These are phyloP conservation scores for Bemisia tabaci DNA, from an alignment of 1,140 invertebrate species.

Conservation along the genomic window DNA sequence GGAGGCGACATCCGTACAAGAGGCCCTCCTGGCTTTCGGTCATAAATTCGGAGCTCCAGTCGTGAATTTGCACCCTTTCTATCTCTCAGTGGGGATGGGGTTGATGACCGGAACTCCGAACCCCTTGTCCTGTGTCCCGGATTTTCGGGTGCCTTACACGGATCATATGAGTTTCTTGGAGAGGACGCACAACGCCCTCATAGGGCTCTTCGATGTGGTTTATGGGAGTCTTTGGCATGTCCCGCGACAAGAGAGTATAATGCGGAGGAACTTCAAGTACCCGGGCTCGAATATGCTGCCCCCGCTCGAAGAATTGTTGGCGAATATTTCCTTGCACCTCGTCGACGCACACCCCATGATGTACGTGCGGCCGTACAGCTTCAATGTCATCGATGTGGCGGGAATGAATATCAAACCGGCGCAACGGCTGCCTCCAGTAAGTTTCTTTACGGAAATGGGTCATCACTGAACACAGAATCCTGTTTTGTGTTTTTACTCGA, in stretches of 20 bases:
- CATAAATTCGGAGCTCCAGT: conserved; percentile 17
- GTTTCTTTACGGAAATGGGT: conserved; percentile 15
- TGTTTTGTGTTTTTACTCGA: no score
- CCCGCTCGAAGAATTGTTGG: conserved; percentile 30
- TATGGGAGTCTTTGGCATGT: conserved; percentile 13
- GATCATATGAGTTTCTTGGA: conserved; percentile 37
- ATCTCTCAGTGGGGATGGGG: conserved; percentile 28
- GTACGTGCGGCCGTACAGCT: conserved; percentile 25
- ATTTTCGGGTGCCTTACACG: conserved; percentile 1
- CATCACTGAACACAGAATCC: no score
- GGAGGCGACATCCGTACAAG: conserved; percentile 19
- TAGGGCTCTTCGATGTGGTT: neutral
- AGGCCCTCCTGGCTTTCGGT: conserved; percentile 11
- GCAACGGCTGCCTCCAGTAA: conserved; percentile 40
- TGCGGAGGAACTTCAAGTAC: conserved; percentile 16
- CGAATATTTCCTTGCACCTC: conserved; percentile 28
- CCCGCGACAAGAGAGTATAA: conserved; percentile 13
- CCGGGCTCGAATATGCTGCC: conserved; percentile 25
- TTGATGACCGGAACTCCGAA: conserved; percentile 10
- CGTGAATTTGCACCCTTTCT: conserved; percentile 36
- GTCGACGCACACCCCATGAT: conserved; percentile 30
- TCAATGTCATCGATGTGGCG: conserved; percentile 31
- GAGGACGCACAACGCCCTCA: conserved; percentile 23
- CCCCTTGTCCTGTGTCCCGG: conserved; percentile 16
- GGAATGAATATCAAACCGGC: conserved; percentile 35